A percentile compares a stretch with the other conserved stretches of the same genome.
phyloP scores from a whole-genome alignment of 2,888 invertebrate genomes.

The Odontocolon sp. region DNA sequence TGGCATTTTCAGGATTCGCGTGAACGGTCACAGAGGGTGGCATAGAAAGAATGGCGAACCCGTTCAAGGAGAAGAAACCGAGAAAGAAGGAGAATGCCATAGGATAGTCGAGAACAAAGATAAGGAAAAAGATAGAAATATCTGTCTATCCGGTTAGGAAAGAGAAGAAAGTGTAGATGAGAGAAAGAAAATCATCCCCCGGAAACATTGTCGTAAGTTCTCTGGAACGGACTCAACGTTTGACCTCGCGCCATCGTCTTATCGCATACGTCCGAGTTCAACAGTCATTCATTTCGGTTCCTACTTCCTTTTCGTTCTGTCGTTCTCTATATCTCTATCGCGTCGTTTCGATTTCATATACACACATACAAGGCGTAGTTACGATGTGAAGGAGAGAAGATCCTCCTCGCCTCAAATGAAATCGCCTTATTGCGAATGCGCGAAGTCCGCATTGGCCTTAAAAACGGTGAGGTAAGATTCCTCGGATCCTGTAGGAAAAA shows the following conservation, averaged over 20 bases:
- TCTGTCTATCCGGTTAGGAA: too few relatives aligned
- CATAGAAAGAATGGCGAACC: constrained; percentile 18
- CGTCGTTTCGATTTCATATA: background rate
- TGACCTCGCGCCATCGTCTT: constrained; percentile 13
- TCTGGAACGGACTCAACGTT: constrained; percentile 21
- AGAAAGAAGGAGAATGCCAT: background rate
- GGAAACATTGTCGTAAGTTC: constrained; percentile 48
- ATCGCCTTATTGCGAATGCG: constrained; percentile 51
- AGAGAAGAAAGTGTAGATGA: background rate
- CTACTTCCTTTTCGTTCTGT: background rate
- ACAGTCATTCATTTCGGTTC: constrained; percentile 1
- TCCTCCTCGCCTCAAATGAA: constrained; percentile 19
- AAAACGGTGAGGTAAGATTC: constrained; percentile 21
- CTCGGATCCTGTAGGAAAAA: background rate
- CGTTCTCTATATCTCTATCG: background rate
- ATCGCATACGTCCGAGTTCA: constrained; percentile 28
- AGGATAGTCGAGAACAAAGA: constrained; percentile 4
- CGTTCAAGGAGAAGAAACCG: constrained; percentile 27
- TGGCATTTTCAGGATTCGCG: constrained; percentile 41
- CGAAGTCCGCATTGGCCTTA: constrained; percentile 29
- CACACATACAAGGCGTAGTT: constrained; percentile 25
- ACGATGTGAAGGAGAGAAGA: constrained; percentile 45
- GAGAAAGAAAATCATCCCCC: constrained; percentile 29
- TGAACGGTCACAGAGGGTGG: constrained; percentile 39
- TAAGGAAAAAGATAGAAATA: background rate